Evolutionary conservation across 2,113 vertebrate species (phyloP).

Genomic region (Chamaea fasciata): DNA sequence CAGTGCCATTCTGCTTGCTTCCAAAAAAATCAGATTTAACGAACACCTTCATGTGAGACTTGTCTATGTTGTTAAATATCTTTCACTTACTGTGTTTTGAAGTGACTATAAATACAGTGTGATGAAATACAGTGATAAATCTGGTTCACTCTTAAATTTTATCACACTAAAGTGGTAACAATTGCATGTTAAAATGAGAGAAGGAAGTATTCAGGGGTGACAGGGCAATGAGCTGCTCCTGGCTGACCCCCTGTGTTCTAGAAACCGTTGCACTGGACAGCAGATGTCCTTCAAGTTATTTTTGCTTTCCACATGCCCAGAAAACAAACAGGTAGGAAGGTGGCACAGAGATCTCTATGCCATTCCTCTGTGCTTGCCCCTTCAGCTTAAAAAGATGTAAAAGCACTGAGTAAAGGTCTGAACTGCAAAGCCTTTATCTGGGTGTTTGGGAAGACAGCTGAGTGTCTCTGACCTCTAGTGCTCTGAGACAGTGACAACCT

Average conservation of each 20-base stretch:
- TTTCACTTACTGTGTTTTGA: not conserved
- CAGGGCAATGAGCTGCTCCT: not conserved
- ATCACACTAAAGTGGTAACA: not conserved
- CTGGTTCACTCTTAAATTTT: not conserved
- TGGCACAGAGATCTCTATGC: not conserved
- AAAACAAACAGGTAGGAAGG: not conserved
- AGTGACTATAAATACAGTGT: not conserved
- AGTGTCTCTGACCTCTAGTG: not conserved
- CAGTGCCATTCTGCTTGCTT: conserved; percentile 29
- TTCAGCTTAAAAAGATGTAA: not conserved
- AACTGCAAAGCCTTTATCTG: not conserved
- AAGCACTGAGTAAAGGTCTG: not conserved
- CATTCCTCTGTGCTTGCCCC: not conserved
- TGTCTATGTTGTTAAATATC: not conserved
- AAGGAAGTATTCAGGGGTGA: not conserved
- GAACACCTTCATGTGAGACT: not conserved
- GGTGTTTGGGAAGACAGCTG: not conserved
- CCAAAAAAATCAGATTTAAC: not conserved
- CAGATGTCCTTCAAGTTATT: not conserved
- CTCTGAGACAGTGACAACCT: not conserved
- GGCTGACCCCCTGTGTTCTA: not conserved
- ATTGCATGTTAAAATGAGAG: not conserved
- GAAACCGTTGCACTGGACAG: not conserved
- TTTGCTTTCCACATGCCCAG: not conserved
- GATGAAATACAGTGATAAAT: not conserved